Conservation (phyloP, 2,797 vertebrate genomes). For the Acestrorhynchus altus region DNA sequence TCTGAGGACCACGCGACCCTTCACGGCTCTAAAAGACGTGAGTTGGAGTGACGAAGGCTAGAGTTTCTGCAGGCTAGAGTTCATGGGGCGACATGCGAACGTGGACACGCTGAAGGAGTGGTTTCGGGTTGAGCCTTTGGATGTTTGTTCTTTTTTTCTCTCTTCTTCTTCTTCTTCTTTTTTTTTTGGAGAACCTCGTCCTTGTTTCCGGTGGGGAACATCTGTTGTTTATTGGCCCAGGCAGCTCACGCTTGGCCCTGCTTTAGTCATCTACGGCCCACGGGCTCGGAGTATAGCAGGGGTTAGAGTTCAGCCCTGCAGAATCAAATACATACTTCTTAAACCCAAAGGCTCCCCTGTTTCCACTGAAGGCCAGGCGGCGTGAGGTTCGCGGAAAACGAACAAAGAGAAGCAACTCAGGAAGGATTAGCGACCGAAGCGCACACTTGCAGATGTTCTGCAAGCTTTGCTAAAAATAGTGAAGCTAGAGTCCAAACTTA, state of each 20-base stretch:
- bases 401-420: slow-evolving; percentile 33
- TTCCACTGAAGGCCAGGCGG: slow-evolving; percentile 31
- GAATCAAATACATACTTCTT: slow-evolving; percentile 59
- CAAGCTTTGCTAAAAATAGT: slow-evolving; percentile 45
- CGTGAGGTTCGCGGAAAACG: slow-evolving; percentile 36
- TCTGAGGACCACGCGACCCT: slow-evolving; percentile 18
- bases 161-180: slow-evolving; percentile 6
- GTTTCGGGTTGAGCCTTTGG: slow-evolving; percentile 2
- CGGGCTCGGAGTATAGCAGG: slow-evolving; percentile 57
- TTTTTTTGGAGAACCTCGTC: slow-evolving; percentile 51
- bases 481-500: slow-evolving; percentile 37
- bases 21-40: slow-evolving; percentile 28
- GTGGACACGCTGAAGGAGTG: not conserved
- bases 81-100: slow-evolving; percentile 3
- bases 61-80: slow-evolving; percentile 26
- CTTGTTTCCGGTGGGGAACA: slow-evolving; percentile 66
- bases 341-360: slow-evolving; percentile 48
- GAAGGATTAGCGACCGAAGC: slow-evolving; percentile 33
- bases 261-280: slow-evolving; percentile 63
- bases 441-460: slow-evolving; percentile 50
- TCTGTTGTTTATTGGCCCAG: slow-evolving; percentile 69
- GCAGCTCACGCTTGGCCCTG: slow-evolving; percentile 56
- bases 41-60: too few species aligned
- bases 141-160: slow-evolving; percentile 34
- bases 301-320: slow-evolving; percentile 60